These are phyloP conservation scores for Istiophorus platypterus DNA, from an alignment of 2,113 vertebrate species.

Conservation along the genomic window DNA sequence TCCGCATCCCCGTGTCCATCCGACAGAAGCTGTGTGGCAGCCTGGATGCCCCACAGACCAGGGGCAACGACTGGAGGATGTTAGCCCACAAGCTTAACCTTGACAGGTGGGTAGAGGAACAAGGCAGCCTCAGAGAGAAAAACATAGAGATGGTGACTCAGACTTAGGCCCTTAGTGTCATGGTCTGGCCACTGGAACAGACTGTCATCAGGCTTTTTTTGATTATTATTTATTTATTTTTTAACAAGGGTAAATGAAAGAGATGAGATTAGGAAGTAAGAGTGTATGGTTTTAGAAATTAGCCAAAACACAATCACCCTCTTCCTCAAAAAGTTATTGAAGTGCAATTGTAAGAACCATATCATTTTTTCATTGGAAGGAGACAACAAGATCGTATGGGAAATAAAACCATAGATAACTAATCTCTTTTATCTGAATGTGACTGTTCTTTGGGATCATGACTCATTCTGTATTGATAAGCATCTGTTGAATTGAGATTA, in stretches of 20 bases:
- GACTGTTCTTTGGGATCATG: conserved; percentile 30
- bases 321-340: not conserved
- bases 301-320: not conserved
- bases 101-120: conserved; percentile 89
- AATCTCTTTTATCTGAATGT: conserved; percentile 43
- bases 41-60: conserved; percentile 96
- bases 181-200: conserved; percentile 21
- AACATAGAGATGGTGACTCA: conserved; percentile 15
- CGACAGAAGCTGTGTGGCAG: conserved; percentile 98
- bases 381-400: conserved; percentile 2
- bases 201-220: not conserved
- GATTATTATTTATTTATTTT: no score
- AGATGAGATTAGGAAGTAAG: not conserved
- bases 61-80: conserved; percentile 99
- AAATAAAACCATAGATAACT: conserved; percentile 27
- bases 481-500: conserved; percentile 65
- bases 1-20: conserved; percentile 96
- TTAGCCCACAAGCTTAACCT: conserved; percentile 96
- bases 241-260: conserved; percentile 14
- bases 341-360: not conserved
- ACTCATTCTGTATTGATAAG: conserved; percentile 40
- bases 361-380: conserved; percentile 2
- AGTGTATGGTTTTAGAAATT: not conserved
- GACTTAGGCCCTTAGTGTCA: not conserved
- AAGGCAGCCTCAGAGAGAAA: not conserved